These are phyloP conservation scores for Drosophila bocqueti DNA, from an alignment of 1,140 invertebrate genomes.

Conservation along the genomic window DNA sequence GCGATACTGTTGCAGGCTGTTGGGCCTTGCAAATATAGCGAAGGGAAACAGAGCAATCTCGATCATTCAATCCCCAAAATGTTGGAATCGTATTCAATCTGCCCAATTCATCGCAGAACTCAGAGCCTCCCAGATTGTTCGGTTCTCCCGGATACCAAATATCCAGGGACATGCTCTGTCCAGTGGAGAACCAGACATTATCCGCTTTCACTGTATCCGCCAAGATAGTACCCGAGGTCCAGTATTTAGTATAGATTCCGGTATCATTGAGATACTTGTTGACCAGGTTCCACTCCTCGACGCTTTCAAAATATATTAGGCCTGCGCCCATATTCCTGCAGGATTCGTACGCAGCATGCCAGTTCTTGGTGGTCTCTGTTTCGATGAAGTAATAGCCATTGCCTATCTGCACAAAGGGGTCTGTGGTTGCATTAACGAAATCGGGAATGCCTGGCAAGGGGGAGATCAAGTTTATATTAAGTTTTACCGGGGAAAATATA, in stretches of 20 bases:
- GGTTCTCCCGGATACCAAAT: slow-evolving; percentile 1
- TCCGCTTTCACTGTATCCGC: not conserved
- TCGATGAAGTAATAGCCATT: too few species aligned
- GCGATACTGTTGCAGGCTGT: not conserved
- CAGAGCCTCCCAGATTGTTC: not conserved
- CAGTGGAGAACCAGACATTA: not conserved
- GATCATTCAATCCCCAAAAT: not conserved
- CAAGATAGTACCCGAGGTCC: not conserved
- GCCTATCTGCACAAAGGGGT: too few species aligned
- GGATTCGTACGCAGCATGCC: too few species aligned
- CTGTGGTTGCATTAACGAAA: too few species aligned
- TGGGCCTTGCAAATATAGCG: slow-evolving; percentile 1
- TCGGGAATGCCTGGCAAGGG: too few species aligned
- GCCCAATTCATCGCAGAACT: not conserved
- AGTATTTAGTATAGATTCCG: not conserved
- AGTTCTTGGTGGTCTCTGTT: too few species aligned
- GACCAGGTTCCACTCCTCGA: not conserved
- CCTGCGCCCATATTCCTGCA: too few species aligned
- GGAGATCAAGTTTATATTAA: not conserved
- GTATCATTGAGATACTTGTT: not conserved
- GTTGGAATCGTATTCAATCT: fast-evolving
- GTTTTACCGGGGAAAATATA: not conserved
- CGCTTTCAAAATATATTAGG: too few species aligned
- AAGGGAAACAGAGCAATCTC: too few species aligned
- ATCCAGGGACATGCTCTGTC: not conserved